phyloP scores from a whole-genome alignment of 2,888 invertebrate genomes.

The Drosophila birchii region DNA sequence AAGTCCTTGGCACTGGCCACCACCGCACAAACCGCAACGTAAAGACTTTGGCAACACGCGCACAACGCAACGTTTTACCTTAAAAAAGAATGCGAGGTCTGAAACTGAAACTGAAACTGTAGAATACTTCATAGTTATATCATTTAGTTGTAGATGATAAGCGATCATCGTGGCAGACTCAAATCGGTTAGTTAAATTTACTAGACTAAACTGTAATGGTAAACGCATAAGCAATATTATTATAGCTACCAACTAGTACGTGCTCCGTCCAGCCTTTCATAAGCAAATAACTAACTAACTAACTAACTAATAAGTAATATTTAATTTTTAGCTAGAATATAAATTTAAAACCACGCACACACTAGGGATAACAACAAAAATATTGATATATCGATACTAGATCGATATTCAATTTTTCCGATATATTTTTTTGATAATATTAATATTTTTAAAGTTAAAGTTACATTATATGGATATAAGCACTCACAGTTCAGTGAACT shows the following conservation, averaged over 20 bases:
- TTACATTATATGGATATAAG: not conserved
- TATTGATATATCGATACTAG: not conserved
- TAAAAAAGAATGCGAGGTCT: constrained; percentile 36
- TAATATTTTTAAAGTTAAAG: not conserved
- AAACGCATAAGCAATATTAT: constrained; percentile 53
- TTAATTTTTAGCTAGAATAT: constrained; percentile 10
- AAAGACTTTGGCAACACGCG: constrained; percentile 60
- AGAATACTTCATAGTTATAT: constrained; percentile 54
- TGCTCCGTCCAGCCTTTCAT: constrained; percentile 70
- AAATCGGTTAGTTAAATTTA: constrained; percentile 49
- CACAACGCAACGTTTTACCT: constrained; percentile 34
- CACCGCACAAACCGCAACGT: constrained; percentile 74
- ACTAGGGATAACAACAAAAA: not conserved
- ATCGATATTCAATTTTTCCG: not conserved
- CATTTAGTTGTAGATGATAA: constrained; percentile 1
- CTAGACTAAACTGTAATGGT: constrained; percentile 26
- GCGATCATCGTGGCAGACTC: constrained; percentile 21
- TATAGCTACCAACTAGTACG: constrained; percentile 35
- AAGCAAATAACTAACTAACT: constrained; percentile 21
- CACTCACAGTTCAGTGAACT: constrained; percentile 40
- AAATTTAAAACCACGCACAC: constrained; percentile 5
- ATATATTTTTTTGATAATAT: not conserved
- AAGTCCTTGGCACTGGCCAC: constrained; percentile 58
- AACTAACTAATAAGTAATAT: not conserved
- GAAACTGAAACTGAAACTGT: constrained; percentile 47